Conservation (phyloP, 92 coral and sea anemone species). For the Epizoanthus fatuus region DNA sequence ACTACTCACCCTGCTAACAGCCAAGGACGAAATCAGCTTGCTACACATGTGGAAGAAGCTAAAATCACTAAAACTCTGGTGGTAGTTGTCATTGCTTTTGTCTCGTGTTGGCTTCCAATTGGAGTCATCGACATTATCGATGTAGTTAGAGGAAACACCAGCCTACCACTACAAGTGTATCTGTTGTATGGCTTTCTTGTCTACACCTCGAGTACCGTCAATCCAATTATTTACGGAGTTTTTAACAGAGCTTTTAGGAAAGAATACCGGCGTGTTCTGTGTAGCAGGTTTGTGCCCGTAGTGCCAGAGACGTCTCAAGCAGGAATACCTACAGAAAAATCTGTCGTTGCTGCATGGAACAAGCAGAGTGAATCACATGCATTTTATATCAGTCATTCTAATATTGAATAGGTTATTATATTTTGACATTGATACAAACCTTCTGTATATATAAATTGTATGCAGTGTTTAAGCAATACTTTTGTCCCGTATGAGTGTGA, state of each 20-base stretch:
- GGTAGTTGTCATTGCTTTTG: constrained; percentile 69
- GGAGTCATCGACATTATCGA: constrained; percentile 69
- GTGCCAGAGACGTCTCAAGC: not conserved
- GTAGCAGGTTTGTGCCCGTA: not conserved
- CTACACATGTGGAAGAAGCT: constrained; percentile 69
- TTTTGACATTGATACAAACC: too few species aligned
- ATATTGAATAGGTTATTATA: not conserved
- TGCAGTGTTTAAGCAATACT: too few species aligned
- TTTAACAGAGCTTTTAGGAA: constrained; percentile 66
- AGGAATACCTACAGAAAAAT: not conserved
- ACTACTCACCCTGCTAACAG: not conserved
- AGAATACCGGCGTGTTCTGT: constrained; percentile 46
- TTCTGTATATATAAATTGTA: too few species aligned
- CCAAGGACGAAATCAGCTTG: constrained; percentile 13
- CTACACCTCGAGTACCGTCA: constrained; percentile 62
- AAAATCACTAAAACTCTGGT: constrained; percentile 75
- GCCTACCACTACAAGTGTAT: constrained; percentile 60
- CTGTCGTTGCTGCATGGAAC: not conserved
- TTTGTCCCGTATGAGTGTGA: too few species aligned
- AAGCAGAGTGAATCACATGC: not conserved
- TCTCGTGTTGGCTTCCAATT: constrained; percentile 75
- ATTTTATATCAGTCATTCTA: not conserved
- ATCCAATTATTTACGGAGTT: constrained; percentile 77
- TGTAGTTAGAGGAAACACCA: constrained; percentile 46
- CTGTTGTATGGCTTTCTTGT: constrained; percentile 58